phyloP scores from a whole-genome alignment of 1,140 invertebrate genomes.

The Drosophila navojoa region DNA sequence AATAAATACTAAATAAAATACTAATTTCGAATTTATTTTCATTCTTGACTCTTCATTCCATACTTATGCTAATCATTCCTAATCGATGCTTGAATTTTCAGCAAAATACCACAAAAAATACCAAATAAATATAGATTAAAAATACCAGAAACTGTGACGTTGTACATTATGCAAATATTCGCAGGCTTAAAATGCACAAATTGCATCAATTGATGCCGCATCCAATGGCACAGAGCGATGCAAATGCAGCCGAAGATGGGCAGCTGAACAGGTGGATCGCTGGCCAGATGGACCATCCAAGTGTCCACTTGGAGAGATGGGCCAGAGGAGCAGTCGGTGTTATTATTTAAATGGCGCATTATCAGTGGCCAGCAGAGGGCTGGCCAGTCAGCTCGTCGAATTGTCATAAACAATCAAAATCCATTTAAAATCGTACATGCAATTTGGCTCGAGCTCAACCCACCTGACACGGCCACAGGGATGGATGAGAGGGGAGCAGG shows the following conservation, averaged over 20 bases:
- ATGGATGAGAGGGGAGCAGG: background rate
- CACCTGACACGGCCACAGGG: slow-evolving; percentile 29
- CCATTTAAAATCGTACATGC: slow-evolving; percentile 82
- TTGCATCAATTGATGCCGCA: slow-evolving; percentile 32
- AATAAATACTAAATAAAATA: too few species aligned
- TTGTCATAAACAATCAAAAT: slow-evolving; percentile 83
- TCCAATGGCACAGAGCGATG: background rate
- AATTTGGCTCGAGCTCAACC: slow-evolving; percentile 55
- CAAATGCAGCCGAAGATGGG: slow-evolving; percentile 10
- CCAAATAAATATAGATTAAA: slow-evolving; percentile 23
- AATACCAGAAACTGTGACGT: slow-evolving; percentile 8
- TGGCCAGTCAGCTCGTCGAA: slow-evolving; percentile 71
- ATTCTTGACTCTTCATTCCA: too few species aligned
- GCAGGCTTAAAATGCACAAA: slow-evolving; percentile 56
- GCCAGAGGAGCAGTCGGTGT: slow-evolving; percentile 21
- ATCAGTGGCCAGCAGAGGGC: slow-evolving; percentile 72
- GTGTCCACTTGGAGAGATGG: background rate
- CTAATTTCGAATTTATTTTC: too few species aligned
- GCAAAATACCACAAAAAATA: background rate
- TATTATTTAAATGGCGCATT: slow-evolving; percentile 79
- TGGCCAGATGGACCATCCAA: background rate
- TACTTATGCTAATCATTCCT: too few species aligned
- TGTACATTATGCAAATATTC: slow-evolving; percentile 47
- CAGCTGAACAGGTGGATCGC: background rate
- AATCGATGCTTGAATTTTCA: too few species aligned